These are phyloP conservation scores for Micromys minutus DNA, from an alignment of 2,113 vertebrate species.

Conservation along the genomic window DNA sequence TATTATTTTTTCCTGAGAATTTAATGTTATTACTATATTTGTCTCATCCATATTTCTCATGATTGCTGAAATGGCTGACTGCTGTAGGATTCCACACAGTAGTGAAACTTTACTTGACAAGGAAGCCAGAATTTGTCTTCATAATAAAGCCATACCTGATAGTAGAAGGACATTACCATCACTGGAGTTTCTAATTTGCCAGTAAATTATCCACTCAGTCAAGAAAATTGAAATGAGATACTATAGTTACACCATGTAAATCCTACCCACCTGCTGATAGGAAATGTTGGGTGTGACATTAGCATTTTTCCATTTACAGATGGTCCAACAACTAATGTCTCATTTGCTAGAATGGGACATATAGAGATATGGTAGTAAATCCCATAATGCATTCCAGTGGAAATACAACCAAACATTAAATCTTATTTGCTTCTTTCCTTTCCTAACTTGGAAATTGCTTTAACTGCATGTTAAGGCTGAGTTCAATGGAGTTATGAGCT, in stretches of 20 bases:
- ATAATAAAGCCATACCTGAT: background rate
- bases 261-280: background rate
- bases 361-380: background rate
- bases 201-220: background rate
- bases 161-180: background rate
- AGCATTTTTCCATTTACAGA: background rate
- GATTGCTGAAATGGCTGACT: background rate
- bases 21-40: background rate
- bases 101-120: background rate
- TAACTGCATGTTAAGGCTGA: background rate
- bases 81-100: background rate
- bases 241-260: background rate
- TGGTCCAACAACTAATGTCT: background rate
- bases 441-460: background rate
- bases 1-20: background rate
- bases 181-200: background rate
- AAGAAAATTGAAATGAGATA: background rate
- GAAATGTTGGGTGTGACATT: background rate
- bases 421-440: background rate
- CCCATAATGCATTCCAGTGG: background rate
- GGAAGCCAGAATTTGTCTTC: background rate
- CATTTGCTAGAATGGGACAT: background rate
- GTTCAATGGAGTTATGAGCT: background rate
- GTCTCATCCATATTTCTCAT: background rate
- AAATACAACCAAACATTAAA: background rate